phyloP scores from a whole-genome alignment of 2,888 invertebrate species.

The Drosophila pseudotakahashii region DNA sequence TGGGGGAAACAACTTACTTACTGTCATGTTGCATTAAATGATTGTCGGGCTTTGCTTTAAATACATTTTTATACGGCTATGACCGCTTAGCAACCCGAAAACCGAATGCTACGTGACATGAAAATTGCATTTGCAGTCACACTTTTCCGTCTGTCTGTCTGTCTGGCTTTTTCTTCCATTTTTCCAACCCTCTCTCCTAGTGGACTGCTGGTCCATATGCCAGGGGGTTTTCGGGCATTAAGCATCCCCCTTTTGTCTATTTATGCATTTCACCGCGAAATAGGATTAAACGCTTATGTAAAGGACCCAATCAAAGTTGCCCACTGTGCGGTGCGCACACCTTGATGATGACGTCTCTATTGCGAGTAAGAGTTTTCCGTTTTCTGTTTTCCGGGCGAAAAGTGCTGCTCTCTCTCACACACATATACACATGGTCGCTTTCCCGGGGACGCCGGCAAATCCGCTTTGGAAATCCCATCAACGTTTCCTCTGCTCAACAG shows the following conservation, averaged over 20 bases:
- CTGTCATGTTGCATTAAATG: slow-evolving; percentile 77
- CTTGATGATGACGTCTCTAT: slow-evolving; percentile 61
- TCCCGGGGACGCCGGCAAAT: slow-evolving; percentile 68
- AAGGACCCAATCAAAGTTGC: slow-evolving; percentile 80
- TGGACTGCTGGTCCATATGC: slow-evolving; percentile 56
- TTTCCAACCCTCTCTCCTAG: slow-evolving; percentile 30
- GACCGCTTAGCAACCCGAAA: slow-evolving; percentile 57
- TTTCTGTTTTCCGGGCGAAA: slow-evolving; percentile 12
- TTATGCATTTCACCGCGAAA: slow-evolving; percentile 83
- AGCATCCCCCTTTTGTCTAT: slow-evolving; percentile 71
- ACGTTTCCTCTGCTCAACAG: slow-evolving; percentile 24
- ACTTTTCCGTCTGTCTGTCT: slow-evolving; percentile 23
- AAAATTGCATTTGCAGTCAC: slow-evolving; percentile 63
- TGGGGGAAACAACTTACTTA: slow-evolving; percentile 59
- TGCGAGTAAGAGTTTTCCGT: slow-evolving; percentile 14
- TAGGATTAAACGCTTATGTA: slow-evolving; percentile 82
- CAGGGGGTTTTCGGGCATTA: slow-evolving; percentile 42
- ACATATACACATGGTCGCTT: slow-evolving; percentile 66
- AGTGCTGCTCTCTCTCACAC: no score
- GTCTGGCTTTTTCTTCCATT: slow-evolving; percentile 15
- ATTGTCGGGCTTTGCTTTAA: slow-evolving; percentile 72
- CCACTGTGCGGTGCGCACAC: slow-evolving; percentile 53
- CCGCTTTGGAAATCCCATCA: slow-evolving; percentile 78
- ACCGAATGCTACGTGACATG: slow-evolving; percentile 70
- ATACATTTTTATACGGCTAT: slow-evolving; percentile 60